Base-by-base conservation (phyloP, 1,140 invertebrate genomes). In the Heliconius himera region DNA sequence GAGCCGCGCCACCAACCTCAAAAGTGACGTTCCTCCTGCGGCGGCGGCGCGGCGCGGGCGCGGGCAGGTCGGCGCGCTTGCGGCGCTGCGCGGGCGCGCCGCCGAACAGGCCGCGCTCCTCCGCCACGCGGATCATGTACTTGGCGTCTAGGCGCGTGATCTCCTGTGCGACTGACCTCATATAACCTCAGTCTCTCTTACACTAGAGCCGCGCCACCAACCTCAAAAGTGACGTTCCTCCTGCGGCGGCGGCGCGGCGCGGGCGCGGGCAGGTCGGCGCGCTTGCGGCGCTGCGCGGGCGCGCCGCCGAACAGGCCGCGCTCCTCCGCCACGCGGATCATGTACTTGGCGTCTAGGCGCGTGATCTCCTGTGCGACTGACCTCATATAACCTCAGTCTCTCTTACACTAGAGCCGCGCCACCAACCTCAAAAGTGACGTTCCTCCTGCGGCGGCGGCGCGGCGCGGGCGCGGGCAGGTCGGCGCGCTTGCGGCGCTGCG, bases 61-160 rank as follows among this genome's bases (percentile, higher is more conserved):
- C 74, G 29, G 80, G 79, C 38, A 66, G 54, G 84, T 83, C 81
- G 26, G 79, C 94, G 2, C 97, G 82, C 26, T 73, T 85, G 73
- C 73, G 83, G 36, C 73, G 84, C 82, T 54, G 85, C 76, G 81
- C 82, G 11, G 79, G 54, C 85, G 83, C 81, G 26, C 78, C 94
- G 2, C 97, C 97, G 87, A 97, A 98, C 73, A 98, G 89, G 0
- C 97, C 97, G 77, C 97, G 95, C 38, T 96, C 95, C 89, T 97
- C 97, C 1, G 97, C 97, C 89, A 97, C 96, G 81, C 96, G 96
- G 60, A 98, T 97, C 95, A 97, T 97, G 85, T 97, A 97, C 89
- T 97, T 96, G 13, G 97, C 97, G 90, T 97, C 96, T 78, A 97
- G 95, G 13, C 96, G 95, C 56, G 96, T 97, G 79, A 97, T 95